These are phyloP conservation scores for Drosophila nigricruria DNA, from an alignment of 2,888 invertebrate genomes.

Conservation along the genomic window DNA sequence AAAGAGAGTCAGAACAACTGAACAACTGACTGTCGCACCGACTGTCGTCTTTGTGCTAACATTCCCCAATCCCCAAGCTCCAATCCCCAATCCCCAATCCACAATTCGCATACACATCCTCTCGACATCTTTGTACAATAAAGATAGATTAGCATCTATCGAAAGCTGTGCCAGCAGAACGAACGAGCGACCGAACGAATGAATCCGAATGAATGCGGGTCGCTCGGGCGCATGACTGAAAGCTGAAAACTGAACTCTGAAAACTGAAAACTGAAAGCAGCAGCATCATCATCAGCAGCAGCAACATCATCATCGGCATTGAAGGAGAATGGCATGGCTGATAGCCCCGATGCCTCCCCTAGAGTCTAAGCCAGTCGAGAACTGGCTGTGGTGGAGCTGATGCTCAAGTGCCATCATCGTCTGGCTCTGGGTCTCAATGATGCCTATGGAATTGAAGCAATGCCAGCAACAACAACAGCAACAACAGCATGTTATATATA, in stretches of 20 bases:
- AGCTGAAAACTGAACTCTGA: slow-evolving; percentile 32
- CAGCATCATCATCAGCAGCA: slow-evolving; percentile 45
- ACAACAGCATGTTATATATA: slow-evolving; percentile 25
- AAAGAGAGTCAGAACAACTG: slow-evolving; percentile 39
- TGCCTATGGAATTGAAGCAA: slow-evolving; percentile 60
- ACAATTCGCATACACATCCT: slow-evolving; percentile 67
- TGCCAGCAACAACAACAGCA: slow-evolving; percentile 40
- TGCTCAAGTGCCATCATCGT: slow-evolving; percentile 71
- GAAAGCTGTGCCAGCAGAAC: slow-evolving; percentile 68
- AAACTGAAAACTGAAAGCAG: slow-evolving; percentile 31
- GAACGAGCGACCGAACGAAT: slow-evolving; percentile 55
- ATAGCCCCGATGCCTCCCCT: slow-evolving; percentile 40
- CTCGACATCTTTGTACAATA: slow-evolving; percentile 78
- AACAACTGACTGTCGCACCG: slow-evolving; percentile 33
- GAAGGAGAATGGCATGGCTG: slow-evolving; percentile 12
- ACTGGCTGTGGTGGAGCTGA: slow-evolving; percentile 42
- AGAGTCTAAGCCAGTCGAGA: slow-evolving; percentile 67
- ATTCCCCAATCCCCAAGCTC: slow-evolving; percentile 23
- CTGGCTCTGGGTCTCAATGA: slow-evolving; percentile 51
- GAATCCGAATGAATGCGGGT: slow-evolving; percentile 66
- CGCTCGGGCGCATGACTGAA: slow-evolving; percentile 64
- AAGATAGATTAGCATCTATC: slow-evolving; percentile 78
- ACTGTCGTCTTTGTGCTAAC: slow-evolving; percentile 43
- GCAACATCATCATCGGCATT: slow-evolving; percentile 14
- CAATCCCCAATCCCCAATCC: slow-evolving; percentile 27